These are phyloP conservation scores for Bryconaethiops microstoma DNA, from an alignment of 2,797 vertebrate species.

Conservation along the genomic window DNA sequence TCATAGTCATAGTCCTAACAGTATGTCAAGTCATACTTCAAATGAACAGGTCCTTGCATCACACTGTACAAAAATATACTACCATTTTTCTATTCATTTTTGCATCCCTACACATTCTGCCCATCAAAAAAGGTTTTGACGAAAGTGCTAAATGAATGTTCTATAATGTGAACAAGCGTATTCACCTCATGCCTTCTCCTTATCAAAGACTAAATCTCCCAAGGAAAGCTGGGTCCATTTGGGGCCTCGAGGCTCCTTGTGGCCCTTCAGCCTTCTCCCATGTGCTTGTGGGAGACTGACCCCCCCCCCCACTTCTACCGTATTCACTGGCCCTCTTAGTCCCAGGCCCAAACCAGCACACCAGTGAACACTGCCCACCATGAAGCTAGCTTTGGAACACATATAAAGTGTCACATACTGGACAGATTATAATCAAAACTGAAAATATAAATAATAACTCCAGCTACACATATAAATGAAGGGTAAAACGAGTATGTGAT, in stretches of 20 bases:
- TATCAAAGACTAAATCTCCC: conserved; percentile 46
- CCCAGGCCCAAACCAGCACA: conserved; percentile 67
- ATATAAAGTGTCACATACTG: conserved; percentile 70
- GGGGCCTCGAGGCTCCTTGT: conserved; percentile 50
- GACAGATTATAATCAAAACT: conserved; percentile 61
- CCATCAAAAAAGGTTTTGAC: conserved; percentile 74
- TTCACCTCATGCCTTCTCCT: conserved; percentile 37
- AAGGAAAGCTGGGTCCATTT: conserved; percentile 55
- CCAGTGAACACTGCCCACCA: conserved; percentile 63
- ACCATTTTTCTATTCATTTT: conserved; percentile 80
- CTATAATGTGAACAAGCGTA: conserved; percentile 64
- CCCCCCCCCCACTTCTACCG: conserved; percentile 52
- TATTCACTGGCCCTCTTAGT: conserved; percentile 75
- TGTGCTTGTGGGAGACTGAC: conserved; percentile 15
- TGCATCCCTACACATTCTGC: conserved; percentile 81
- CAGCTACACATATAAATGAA: conserved; percentile 67
- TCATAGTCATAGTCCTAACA: conserved; percentile 57
- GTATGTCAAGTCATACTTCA: conserved; percentile 63
- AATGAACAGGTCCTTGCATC: conserved; percentile 74
- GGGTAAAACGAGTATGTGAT: conserved; percentile 47
- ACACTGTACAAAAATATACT: conserved; percentile 85
- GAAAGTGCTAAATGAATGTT: conserved; percentile 80
- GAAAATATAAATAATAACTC: conserved; percentile 77
- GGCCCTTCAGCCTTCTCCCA: conserved; percentile 62
- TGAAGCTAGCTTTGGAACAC: conserved; percentile 67